Conservation (phyloP, 2,888 invertebrate species). For the Perizoma affinitatum region DNA sequence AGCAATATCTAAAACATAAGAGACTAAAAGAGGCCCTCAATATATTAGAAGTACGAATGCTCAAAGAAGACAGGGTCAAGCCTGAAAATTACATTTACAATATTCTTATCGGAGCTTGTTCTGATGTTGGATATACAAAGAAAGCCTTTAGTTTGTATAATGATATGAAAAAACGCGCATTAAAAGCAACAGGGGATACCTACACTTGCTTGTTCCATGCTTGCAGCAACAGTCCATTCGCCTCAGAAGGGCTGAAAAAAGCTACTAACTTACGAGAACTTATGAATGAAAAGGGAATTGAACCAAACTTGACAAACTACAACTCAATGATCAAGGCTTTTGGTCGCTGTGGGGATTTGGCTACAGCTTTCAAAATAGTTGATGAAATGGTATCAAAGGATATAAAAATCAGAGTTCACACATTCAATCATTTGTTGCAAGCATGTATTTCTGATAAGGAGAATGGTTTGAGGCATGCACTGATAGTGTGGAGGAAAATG, state of each 20-base stretch:
- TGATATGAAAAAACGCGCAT: slow-evolving; percentile 90
- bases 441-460: slow-evolving; percentile 92
- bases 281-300: slow-evolving; percentile 87
- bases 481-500: slow-evolving; percentile 95
- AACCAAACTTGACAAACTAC: slow-evolving; percentile 90
- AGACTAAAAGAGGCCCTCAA: slow-evolving; percentile 91
- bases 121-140: slow-evolving; percentile 91
- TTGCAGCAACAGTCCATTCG: slow-evolving; percentile 91
- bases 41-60: slow-evolving; percentile 90
- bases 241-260: slow-evolving; percentile 86
- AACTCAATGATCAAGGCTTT: slow-evolving; percentile 97
- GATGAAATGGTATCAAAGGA: slow-evolving; percentile 91
- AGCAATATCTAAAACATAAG: slow-evolving; percentile 85
- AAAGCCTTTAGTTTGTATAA: slow-evolving; percentile 93
- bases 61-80: slow-evolving; percentile 90
- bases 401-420: slow-evolving; percentile 85
- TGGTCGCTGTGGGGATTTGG: slow-evolving; percentile 91
- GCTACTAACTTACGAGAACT: slow-evolving; percentile 86
- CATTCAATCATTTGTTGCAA: slow-evolving; percentile 92
- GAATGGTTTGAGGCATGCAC: slow-evolving; percentile 91
- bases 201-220: slow-evolving; percentile 95
- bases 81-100: slow-evolving; percentile 92
- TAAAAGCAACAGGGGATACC: slow-evolving; percentile 88
- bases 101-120: slow-evolving; percentile 92
- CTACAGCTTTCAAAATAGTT: slow-evolving; percentile 90